phyloP scores from a whole-genome alignment of 2,113 vertebrate species.

The Morone chrysops region DNA sequence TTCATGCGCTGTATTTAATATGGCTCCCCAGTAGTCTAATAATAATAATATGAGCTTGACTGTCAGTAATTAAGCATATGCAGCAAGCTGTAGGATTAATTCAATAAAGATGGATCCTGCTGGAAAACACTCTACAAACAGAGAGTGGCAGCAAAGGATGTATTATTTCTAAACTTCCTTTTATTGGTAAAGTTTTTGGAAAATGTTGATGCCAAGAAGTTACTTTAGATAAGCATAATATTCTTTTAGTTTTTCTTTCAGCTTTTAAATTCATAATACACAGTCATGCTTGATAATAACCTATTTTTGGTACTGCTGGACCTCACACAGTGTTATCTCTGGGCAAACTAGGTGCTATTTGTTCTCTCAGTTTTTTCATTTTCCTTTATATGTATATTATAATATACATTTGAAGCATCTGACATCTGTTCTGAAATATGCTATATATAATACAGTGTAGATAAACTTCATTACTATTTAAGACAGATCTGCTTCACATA shows the following conservation, averaged over 20 bases:
- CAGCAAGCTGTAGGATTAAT: slow-evolving; percentile 56
- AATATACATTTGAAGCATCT: background rate
- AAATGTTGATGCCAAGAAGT: background rate
- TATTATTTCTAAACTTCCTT: background rate
- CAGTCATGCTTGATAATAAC: background rate
- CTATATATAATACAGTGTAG: background rate
- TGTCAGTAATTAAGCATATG: slow-evolving; percentile 69
- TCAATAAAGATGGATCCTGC: slow-evolving; percentile 46
- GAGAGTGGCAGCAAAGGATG: background rate
- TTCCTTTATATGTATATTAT: background rate
- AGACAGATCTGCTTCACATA: background rate
- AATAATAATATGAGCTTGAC: slow-evolving; percentile 58
- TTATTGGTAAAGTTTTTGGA: background rate
- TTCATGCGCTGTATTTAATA: slow-evolving; percentile 35
- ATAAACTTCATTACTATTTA: background rate
- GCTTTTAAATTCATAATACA: background rate
- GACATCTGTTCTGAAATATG: background rate
- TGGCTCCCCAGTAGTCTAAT: slow-evolving; percentile 41
- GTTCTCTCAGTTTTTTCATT: background rate
- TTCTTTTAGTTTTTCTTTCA: background rate
- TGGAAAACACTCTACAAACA: slow-evolving; percentile 9
- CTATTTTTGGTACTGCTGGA: no score
- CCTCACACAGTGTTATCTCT: background rate
- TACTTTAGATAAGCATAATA: background rate
- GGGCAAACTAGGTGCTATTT: background rate